Evolutionary conservation across 2,888 invertebrate species (phyloP).

Genomic region (Nephrotoma appendiculata): DNA sequence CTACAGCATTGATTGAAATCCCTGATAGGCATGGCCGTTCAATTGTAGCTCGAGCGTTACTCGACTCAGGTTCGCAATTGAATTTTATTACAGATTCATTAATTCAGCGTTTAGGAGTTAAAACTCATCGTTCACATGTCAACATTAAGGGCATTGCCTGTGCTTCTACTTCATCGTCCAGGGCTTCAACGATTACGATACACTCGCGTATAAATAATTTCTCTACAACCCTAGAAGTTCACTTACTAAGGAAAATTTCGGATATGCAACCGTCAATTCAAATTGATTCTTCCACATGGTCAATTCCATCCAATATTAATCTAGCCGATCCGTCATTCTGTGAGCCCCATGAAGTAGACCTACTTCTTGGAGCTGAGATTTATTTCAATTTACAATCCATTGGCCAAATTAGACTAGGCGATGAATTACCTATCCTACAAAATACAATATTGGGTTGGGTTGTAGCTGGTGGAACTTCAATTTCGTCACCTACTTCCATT

Average conservation of each 20-base stretch:
- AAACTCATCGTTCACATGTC: not conserved
- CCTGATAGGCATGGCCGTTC: too few relatives aligned
- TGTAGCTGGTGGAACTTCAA: not conserved
- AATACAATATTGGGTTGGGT: slow-evolving; percentile 5
- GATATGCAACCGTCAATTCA: not conserved
- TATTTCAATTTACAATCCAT: not conserved
- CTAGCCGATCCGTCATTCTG: not conserved
- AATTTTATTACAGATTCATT: too few relatives aligned
- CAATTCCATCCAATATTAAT: not conserved
- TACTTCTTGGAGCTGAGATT: not conserved
- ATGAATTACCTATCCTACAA: not conserved
- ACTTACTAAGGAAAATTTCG: not conserved
- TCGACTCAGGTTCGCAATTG: not conserved
- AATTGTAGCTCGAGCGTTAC: not conserved
- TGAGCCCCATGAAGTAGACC: too few relatives aligned
- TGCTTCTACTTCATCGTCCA: not conserved
- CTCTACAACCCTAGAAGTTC: not conserved
- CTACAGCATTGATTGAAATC: too few relatives aligned
- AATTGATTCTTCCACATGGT: not conserved
- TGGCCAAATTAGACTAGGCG: not conserved
- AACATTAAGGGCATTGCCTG: not conserved
- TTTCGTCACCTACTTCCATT: not conserved
- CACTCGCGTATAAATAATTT: not conserved
- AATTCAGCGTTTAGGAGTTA: too few relatives aligned
- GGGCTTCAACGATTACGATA: not conserved